phyloP scores from a whole-genome alignment of 2,797 vertebrate genomes.

The Psittacula echo region DNA sequence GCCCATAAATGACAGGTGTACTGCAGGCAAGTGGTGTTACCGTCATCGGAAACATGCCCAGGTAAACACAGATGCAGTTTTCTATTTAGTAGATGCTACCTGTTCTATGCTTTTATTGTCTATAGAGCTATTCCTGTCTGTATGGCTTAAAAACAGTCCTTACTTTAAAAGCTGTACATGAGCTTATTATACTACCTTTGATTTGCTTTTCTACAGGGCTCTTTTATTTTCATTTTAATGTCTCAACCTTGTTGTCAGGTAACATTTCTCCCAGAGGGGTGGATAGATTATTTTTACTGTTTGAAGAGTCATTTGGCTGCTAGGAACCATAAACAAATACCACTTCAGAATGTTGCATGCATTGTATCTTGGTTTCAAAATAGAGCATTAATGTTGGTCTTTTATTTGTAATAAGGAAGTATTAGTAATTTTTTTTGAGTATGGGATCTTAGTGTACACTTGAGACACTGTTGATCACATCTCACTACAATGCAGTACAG shows the following conservation, averaged over 20 bases:
- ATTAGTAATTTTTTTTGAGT: constrained; percentile 26
- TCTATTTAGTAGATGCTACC: neutral
- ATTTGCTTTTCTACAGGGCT: neutral
- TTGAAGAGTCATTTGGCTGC: neutral
- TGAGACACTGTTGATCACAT: neutral
- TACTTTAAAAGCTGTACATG: neutral
- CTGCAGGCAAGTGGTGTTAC: neutral
- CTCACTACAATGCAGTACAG: neutral
- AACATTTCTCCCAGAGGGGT: neutral
- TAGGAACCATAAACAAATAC: neutral
- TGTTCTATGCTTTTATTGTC: neutral
- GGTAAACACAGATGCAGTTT: neutral
- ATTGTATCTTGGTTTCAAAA: neutral
- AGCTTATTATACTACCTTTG: neutral
- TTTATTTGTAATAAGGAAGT: neutral
- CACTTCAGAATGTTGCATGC: neutral
- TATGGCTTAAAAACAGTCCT: neutral
- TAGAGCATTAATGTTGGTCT: neutral
- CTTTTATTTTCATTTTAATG: neutral
- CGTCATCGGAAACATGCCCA: neutral
- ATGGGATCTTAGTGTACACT: neutral
- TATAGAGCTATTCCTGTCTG: neutral
- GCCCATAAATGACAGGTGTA: neutral
- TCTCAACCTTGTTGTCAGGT: neutral
- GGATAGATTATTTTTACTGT: neutral